Percentiles rank a stretch among this genome's conserved stretches.
phyloP scores from a whole-genome alignment of 2,113 vertebrate genomes.

The Cathartes aura region DNA sequence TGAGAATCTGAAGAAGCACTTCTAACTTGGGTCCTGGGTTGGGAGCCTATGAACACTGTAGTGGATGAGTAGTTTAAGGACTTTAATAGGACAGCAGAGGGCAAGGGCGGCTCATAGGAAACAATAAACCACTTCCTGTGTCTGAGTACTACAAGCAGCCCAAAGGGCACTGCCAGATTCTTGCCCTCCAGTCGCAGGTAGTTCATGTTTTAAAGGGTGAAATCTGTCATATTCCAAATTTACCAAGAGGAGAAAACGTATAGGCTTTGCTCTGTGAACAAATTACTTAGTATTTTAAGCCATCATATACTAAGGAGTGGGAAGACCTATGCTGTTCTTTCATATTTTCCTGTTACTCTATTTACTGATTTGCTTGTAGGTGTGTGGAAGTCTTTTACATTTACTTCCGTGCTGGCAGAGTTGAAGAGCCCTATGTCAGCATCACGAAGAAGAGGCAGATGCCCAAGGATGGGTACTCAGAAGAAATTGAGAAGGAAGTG shows the following conservation, averaged over 20 bases:
- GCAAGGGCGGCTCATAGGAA: neutral
- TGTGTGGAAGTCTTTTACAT: conserved; percentile 94
- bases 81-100: neutral
- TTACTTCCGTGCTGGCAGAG: conserved; percentile 84
- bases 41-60: neutral
- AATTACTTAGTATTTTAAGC: neutral
- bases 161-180: neutral
- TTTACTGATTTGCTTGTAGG: conserved; percentile 77
- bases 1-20: neutral
- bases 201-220: neutral
- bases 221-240: neutral
- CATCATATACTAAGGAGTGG: neutral
- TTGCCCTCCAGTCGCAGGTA: neutral
- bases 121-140: neutral
- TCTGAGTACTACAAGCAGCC: neutral
- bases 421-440: conserved; percentile 97
- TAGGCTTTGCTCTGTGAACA: neutral
- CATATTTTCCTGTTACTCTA: neutral
- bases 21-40: neutral
- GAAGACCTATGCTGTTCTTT: neutral
- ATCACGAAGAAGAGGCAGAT: conserved; percentile 96
- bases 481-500: conserved; percentile 94
- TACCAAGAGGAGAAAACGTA: neutral
- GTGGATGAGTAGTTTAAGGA: neutral
- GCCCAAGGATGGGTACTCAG: conserved; percentile 85